A percentile compares a stretch with the other conserved stretches of the same genome.
Evolutionary conservation across 92 coral and sea anemone species (phyloP).

Genomic region (Virgularia gustaviana): DNA sequence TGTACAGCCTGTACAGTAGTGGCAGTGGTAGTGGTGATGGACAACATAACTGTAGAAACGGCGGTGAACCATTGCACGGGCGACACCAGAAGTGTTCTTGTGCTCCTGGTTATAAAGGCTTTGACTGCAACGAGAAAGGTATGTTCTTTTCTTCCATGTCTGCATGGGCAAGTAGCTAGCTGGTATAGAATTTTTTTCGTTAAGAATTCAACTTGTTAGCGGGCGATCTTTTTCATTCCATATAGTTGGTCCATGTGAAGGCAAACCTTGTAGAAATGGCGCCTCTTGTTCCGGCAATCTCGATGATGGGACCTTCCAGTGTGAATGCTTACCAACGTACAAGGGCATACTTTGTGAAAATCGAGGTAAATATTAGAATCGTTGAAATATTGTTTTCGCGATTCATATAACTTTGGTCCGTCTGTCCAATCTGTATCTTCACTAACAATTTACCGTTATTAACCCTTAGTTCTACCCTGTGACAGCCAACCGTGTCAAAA

Average conservation of each 20-base stretch:
- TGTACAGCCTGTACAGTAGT: no score
- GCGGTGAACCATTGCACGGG: background rate
- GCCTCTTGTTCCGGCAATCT: constrained; percentile 7
- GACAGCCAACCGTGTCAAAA: background rate
- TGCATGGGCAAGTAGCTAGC: no score
- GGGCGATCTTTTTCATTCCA: no score
- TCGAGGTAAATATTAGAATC: no score
- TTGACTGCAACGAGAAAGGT: constrained; percentile 9
- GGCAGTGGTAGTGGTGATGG: no score
- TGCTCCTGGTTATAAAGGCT: background rate
- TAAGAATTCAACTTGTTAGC: no score
- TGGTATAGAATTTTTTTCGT: no score
- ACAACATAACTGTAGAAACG: constrained; percentile 3
- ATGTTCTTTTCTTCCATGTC: no score
- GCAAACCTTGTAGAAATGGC: constrained; percentile 12
- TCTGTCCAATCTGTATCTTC: no score
- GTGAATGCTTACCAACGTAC: background rate
- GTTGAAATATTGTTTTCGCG: no score
- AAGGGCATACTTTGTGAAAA: constrained; percentile 13
- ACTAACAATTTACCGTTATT: background rate
- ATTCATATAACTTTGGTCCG: no score
- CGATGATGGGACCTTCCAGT: background rate
- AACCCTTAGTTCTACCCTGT: constrained; percentile 3
- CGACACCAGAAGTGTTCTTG: background rate
- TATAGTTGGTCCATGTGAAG: constrained; percentile 11